Base-by-base conservation (phyloP, 2,797 vertebrate genomes). In the Pseudochromis fuscus region DNA sequence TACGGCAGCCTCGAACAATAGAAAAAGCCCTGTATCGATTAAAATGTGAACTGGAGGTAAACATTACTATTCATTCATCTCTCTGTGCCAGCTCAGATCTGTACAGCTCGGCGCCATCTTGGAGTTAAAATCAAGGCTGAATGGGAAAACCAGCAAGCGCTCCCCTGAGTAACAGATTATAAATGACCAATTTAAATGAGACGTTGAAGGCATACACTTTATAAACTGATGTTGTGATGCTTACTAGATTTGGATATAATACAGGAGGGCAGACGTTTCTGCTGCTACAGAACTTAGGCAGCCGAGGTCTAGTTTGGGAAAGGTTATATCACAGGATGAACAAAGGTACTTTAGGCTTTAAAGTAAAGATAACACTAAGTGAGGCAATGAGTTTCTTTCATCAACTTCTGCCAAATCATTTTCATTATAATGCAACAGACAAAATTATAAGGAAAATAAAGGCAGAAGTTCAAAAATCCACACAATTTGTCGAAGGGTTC, bases 21-120 rank as follows among this genome's bases (percentile, higher is more conserved):
- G 57, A 87, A 90, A 86, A 55, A 84, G 45, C 48, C 63, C 69
- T 76, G 56, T 64, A 51, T 67, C 38, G 59, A 78, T 83, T 23
- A 82, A 79, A 84, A 71, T 45, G 31, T 75, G 11, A 62, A 66
- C 52, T 67, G 58, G 24, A 77, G 59, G 72, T 83, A 84, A 84
- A 90, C 52, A 70, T 7, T 25, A 35, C 30, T 63, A 44, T 37
- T 73, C 37, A 67, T 58, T 74, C 57, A 50, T 57, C 48, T 60
- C 23, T 44, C 38, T 77, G 63, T 44, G 25, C 24, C 42, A 58
- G 61, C 28, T 80, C 59, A 59, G 44, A 37, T 79, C 15, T 70
- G 51, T 9, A 49, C 13, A 71, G 40, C n/a, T n/a, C n/a, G 37
- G 16, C 6, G 51, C 18, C 67, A 51, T 51, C 61, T 44, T 49